These are phyloP conservation scores for Nasonia oneida DNA, from an alignment of 2,888 invertebrate genomes.

Conservation along the genomic window DNA sequence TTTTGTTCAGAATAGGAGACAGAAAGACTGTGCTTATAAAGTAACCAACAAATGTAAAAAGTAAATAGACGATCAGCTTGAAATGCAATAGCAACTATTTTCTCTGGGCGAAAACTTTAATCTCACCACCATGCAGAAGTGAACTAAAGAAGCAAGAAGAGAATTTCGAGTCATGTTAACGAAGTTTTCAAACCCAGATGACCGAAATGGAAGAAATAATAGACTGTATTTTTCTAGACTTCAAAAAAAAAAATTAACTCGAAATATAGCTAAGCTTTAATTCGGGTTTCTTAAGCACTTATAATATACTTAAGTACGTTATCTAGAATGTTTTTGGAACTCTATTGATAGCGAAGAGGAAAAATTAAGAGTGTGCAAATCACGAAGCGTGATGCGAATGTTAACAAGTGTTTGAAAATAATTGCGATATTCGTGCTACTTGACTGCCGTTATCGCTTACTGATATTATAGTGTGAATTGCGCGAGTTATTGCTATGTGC, in stretches of 20 bases:
- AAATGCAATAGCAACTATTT: slow-evolving; percentile 50
- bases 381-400: background rate
- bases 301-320: slow-evolving; percentile 50
- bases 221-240: slow-evolving; percentile 74
- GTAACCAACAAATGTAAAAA: slow-evolving; percentile 47
- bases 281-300: slow-evolving; percentile 42
- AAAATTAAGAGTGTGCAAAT: slow-evolving; percentile 29
- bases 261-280: slow-evolving; percentile 6
- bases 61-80: background rate
- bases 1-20: slow-evolving; percentile 38
- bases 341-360: background rate
- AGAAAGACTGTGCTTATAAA: slow-evolving; percentile 53
- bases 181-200: slow-evolving; percentile 21
- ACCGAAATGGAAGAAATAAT: slow-evolving; percentile 48
- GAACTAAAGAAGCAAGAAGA: slow-evolving; percentile 15
- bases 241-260: slow-evolving; percentile 50
- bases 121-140: background rate
- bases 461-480: slow-evolving; percentile 1
- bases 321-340: slow-evolving; percentile 26
- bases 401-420: slow-evolving; percentile 6
- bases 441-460: slow-evolving; percentile 15
- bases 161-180: background rate
- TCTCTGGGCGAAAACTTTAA: background rate
- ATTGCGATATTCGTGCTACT: slow-evolving; percentile 12
- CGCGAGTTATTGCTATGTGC: slow-evolving; percentile 17